Evolutionary conservation across 2,888 invertebrate species (phyloP), one percentile per base, ranked within the genome.

Genomic region (Oscheius sp.): DNA sequence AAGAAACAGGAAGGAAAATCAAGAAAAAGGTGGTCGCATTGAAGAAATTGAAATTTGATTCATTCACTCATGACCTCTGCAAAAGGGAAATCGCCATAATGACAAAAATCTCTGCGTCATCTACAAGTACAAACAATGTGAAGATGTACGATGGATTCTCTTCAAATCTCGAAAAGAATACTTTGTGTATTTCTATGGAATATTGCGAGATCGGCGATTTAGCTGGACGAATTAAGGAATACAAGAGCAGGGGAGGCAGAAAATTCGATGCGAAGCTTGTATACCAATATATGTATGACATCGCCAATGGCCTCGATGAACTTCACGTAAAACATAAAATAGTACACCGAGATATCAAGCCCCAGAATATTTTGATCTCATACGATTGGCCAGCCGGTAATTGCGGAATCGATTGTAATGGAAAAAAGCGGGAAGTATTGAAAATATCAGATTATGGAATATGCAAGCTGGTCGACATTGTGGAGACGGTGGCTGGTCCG

Each of bases 391-490:
- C 29, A n/a, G n/a, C n/a, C n/a, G n/a, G n/a, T n/a, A n/a, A n/a
- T n/a, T n/a, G n/a, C n/a, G n/a, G n/a, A n/a, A n/a, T n/a, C n/a
- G n/a, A n/a, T n/a, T n/a, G n/a, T n/a, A n/a, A n/a, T n/a, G 58
- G 29, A 23, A 18, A 6, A n/a, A 23, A 29, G 1, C 0, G 29
- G 1, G 58, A 58, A 21, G 1, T 58, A 12, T 0, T 58, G 0
- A 58, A 58, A 23, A 58, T 58, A 27, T 58, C 58, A n/a, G 58
- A 58, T 21, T 58, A 27, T 23, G 58, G 58, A 58, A 25, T 58
- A n/a, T 16, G 18, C n/a, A 18, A 58, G 21, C 16, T 58, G n/a
- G 25, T 18, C 5, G 18, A 58, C n/a, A n/a, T 18, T 16, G 25
- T 27, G 3, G 27, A 5, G 12, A 18, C 9, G 12, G 18, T 21